Conservation (phyloP, 30 jellyfish, hydroid and myxozoan species). For the Chironex yamaguchii region DNA sequence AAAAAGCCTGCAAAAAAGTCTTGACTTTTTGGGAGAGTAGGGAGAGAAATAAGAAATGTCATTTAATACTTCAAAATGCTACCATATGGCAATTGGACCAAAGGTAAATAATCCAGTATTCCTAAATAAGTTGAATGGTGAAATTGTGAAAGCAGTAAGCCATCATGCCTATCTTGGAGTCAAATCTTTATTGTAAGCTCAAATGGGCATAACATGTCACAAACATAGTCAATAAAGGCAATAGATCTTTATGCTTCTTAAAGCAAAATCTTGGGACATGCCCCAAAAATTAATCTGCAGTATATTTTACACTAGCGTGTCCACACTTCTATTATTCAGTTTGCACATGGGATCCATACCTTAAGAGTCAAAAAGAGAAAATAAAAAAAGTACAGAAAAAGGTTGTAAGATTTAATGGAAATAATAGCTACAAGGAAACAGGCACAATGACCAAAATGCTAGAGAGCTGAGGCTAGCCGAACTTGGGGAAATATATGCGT, state of each 20-base stretch:
- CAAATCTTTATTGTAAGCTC: constrained; percentile 44
- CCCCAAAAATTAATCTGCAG: constrained; percentile 77
- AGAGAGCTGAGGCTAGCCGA: constrained; percentile 68
- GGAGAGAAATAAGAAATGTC: constrained; percentile 72
- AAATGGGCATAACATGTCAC: constrained; percentile 23
- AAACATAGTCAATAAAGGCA: constrained; percentile 17
- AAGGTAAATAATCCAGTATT: constrained; percentile 59
- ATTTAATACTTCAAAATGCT: constrained; percentile 64
- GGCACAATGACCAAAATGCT: constrained; percentile 66
- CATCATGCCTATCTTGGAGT: constrained; percentile 69
- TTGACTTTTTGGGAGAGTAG: constrained; percentile 56
- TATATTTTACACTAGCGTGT: constrained; percentile 72
- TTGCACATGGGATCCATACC: too few relatives aligned
- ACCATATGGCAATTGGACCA: constrained; percentile 71
- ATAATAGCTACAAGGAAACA: constrained; percentile 53
- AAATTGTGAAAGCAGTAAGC: constrained; percentile 57
- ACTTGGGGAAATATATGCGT: constrained; percentile 45
- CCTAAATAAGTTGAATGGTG: constrained; percentile 68
- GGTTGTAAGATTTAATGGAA: constrained; percentile 51
- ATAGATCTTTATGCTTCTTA: constrained; percentile 43
- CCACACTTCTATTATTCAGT: too few relatives aligned
- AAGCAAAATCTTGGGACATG: constrained; percentile 71
- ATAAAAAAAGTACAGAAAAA: background rate
- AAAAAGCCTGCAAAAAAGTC: constrained; percentile 36
- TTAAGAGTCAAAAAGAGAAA: constrained; percentile 2